Percentiles rank a stretch among this genome's conserved stretches.
phyloP scores from a whole-genome alignment of 2,888 invertebrate species.

The Dromius quadrimaculatus region DNA sequence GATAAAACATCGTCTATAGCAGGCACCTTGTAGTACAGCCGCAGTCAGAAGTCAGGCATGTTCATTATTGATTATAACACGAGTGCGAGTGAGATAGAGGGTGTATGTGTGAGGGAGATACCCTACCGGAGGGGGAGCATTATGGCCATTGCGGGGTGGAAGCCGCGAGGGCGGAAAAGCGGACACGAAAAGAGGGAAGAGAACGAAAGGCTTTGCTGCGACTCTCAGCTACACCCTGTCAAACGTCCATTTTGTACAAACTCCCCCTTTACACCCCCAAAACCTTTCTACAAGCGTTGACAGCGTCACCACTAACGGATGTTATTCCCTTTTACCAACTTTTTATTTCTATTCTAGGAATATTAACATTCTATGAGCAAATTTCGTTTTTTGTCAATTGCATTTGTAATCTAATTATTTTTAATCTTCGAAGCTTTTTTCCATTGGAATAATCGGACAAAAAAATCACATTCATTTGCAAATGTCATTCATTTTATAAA shows the following conservation, averaged over 20 bases:
- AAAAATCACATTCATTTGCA: no score
- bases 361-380: constrained; percentile 27
- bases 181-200: constrained; percentile 29
- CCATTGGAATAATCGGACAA: no score
- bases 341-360: constrained; percentile 36
- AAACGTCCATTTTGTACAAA: constrained; percentile 64
- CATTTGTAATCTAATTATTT: constrained; percentile 30
- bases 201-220: constrained; percentile 59
- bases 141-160: constrained; percentile 2
- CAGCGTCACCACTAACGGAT: constrained; percentile 32
- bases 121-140: neutral
- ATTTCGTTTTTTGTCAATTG: constrained; percentile 9
- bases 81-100: constrained; percentile 13
- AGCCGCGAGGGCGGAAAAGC: no score
- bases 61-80: constrained; percentile 65
- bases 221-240: constrained; percentile 60
- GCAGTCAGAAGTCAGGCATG: constrained; percentile 61
- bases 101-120: constrained; percentile 11
- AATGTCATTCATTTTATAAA: no score
- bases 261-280: neutral
- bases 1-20: constrained; percentile 27
- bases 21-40: constrained; percentile 39
- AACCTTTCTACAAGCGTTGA: constrained; percentile 13
- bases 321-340: constrained; percentile 26
- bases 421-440: no score